Evolutionary conservation across 2,888 invertebrate species (phyloP), one percentile per base, ranked within the genome.

Genomic region (Disparrhopalites patrizii): DNA sequence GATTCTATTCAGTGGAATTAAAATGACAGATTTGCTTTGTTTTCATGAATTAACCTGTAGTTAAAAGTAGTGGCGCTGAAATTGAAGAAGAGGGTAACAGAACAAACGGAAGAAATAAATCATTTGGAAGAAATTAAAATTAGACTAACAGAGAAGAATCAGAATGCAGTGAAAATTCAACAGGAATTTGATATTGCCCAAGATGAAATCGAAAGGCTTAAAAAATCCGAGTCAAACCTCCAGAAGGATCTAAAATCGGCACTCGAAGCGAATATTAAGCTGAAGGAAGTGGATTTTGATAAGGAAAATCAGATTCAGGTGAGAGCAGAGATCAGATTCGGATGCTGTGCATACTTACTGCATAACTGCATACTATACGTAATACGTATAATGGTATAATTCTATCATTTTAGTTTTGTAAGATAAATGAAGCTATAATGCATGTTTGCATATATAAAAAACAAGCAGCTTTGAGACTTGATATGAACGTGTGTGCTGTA

Each of bases 101-200:
- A 72, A 27, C 73, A 73, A 60, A 66, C 64, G 25, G 69, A 71
- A 28, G 75, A 75, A 62, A 72, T 75, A 55, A 65, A 66, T 28
- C 54, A 63, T 15, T 57, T 74, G 20, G 66, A 69, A 50, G 66
- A 66, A 33, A 70, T 71, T 36, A 72, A 69, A 47, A 52, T 65
- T 30, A 66, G 69, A 18, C 61, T 70, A 7, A 30, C 30, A 13
- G 67, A 65, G 30, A 70, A 67, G 31, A 68, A 57, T 57, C 72
- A 75, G 40, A 75, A 68, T n/a, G 65, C 72, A 1, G 69, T 71
- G 8, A 71, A 67, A 47, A 71, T 75, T 62, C 75, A 75, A 51
- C 68, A 70, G 58, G 71, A 75, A 52, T 73, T 71, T 54, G 75
- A 75, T 57, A 73, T 73, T 28, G 75, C 75, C 28, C 70, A 68